Base-by-base conservation (phyloP, 2,797 vertebrate genomes). In the Tarsius wallacei region DNA sequence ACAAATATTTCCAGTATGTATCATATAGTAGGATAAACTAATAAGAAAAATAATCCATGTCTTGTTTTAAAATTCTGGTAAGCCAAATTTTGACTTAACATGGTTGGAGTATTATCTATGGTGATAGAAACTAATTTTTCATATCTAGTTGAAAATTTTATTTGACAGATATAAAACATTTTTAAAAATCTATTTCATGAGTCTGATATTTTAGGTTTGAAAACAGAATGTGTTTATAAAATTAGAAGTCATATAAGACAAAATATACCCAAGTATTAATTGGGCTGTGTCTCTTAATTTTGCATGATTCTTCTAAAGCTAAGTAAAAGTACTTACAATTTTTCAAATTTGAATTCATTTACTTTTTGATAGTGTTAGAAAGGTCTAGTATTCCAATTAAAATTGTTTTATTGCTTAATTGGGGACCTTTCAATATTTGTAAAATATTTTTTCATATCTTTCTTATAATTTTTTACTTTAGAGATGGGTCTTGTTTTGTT, bases 281-380 rank as follows among this genome's bases (percentile, higher is more conserved):
- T 92, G 22, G 76, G 12, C 31, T 13, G 0, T 55, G 10, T 89
- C 70, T 77, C 21, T 90, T 84, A 76, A 76, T 61, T 87, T 84
- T 51, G 7, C 12, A 49, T 76, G 36, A 61, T 53, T 70, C 17
- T 42, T 66, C 15, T 87, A 85, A 78, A 93, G n/a, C 11, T 89
- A 86, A 66, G 71, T 15, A 73, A 93, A 94, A 78, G 15, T 51
- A 81, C 33, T 77, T 85, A 2, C 14, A 73, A 61, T 59, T 90
- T 81, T 94, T 87, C 24, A 87, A 80, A 61, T 53, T 88, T 85
- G 57, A 87, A 63, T 55, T n/a, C 90, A 47, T 68, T 33, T 70
- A 74, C 51, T 89, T 86, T 33, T 96, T 91, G 22, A 92, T 70
- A 59, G 31, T 91, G 10, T 77, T 91, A 28, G n/a, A 55, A 91